phyloP scores from a whole-genome alignment of 1,140 invertebrate genomes.

The Penaeus chinensis region DNA sequence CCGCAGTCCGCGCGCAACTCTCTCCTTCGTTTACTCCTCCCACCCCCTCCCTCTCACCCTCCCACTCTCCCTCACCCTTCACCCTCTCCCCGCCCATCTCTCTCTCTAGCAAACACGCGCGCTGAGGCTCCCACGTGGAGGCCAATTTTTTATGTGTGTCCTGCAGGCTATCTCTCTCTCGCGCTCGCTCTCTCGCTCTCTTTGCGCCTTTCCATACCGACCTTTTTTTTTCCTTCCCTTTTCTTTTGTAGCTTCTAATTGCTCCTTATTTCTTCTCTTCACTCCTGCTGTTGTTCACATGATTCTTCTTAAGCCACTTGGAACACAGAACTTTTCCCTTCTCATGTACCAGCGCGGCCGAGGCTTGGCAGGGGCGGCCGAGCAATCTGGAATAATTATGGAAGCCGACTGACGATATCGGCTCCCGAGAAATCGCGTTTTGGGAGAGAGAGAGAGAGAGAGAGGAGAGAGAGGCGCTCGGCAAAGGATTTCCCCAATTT shows the following conservation, averaged over 20 bases:
- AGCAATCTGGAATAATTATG: too few species aligned
- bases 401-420: too few species aligned
- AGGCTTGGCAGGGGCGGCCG: too few species aligned
- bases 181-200: constrained; percentile 23
- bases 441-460: too few species aligned
- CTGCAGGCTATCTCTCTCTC: constrained; percentile 35
- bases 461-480: too few species aligned
- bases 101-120: constrained; percentile 55
- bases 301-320: too few species aligned
- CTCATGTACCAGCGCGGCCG: too few species aligned
- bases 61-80: constrained; percentile 13
- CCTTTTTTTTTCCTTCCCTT: neutral
- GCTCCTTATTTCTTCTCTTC: neutral
- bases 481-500: too few species aligned
- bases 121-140: constrained; percentile 54
- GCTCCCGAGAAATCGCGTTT: too few species aligned
- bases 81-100: constrained; percentile 18
- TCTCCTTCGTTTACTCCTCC: constrained; percentile 42
- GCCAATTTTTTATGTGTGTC: constrained; percentile 57
- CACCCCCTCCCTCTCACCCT: constrained; percentile 22
- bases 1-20: constrained; percentile 55
- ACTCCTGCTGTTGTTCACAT: too few species aligned
- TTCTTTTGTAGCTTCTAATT: neutral
- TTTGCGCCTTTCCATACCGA: neutral
- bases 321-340: too few species aligned